A percentile compares a stretch with the other conserved stretches of the same genome.
These are phyloP conservation scores for Cylloceria caligata DNA, from an alignment of 2,888 invertebrate species.

Conservation along the genomic window DNA sequence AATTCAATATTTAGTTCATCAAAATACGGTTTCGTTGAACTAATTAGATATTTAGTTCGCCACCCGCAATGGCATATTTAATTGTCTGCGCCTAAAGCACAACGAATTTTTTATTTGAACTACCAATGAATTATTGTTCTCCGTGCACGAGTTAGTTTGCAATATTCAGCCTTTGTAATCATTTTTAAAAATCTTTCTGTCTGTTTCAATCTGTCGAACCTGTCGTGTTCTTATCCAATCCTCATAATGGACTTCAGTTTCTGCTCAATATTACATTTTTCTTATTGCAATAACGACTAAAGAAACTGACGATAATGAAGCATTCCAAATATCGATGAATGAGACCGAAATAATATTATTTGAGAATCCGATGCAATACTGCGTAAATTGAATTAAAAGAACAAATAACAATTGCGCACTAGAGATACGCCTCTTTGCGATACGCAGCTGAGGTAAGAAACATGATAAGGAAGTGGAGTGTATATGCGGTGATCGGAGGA, in stretches of 20 bases:
- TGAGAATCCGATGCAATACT: slow-evolving; percentile 41
- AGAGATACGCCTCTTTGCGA: slow-evolving; percentile 63
- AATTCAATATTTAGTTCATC: too few relatives aligned
- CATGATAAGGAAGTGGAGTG: slow-evolving; percentile 64
- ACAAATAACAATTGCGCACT: slow-evolving; percentile 44
- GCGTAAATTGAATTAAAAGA: slow-evolving; percentile 49
- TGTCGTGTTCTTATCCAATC: slow-evolving; percentile 32
- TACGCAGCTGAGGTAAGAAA: slow-evolving; percentile 70
- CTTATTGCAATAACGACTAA: slow-evolving; percentile 59
- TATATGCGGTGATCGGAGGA: slow-evolving; percentile 69
- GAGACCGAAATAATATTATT: slow-evolving; percentile 55
- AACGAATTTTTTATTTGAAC: not conserved
- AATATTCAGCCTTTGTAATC: slow-evolving; percentile 55
- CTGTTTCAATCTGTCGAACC: slow-evolving; percentile 40
- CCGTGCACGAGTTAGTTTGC: slow-evolving; percentile 41
- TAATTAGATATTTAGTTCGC: too few relatives aligned
- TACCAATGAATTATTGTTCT: not conserved
- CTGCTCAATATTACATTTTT: slow-evolving; percentile 48
- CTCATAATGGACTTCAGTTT: slow-evolving; percentile 30
- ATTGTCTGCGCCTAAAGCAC: not conserved
- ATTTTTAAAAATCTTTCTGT: slow-evolving; percentile 8
- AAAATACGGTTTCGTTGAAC: too few relatives aligned
- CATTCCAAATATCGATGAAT: slow-evolving; percentile 66
- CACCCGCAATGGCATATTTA: too few relatives aligned
- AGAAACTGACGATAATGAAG: slow-evolving; percentile 57